A percentile compares a stretch with the other conserved stretches of the same genome.
Conservation (phyloP, 2,113 vertebrate species). For the Hystrix brachyura region DNA sequence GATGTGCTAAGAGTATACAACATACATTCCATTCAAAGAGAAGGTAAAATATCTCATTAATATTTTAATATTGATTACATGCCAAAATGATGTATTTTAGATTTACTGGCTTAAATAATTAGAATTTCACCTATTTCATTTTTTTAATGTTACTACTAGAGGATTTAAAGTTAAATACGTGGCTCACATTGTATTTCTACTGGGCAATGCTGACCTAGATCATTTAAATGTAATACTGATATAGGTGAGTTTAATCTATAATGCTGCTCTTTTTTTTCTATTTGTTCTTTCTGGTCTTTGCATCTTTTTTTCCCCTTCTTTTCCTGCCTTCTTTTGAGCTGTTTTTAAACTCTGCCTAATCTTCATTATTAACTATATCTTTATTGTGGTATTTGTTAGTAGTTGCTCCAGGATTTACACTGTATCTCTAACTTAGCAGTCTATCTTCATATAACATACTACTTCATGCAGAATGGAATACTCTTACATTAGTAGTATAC, state of each 20-base stretch:
- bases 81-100: conserved; percentile 6
- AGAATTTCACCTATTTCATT: background rate
- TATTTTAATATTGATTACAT: conserved; percentile 29
- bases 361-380: background rate
- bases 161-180: conserved; percentile 5
- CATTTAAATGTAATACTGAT: background rate
- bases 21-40: background rate
- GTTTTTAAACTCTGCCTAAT: background rate
- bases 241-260: background rate
- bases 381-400: background rate
- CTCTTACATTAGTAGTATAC: background rate
- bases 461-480: background rate
- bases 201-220: background rate
- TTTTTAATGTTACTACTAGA: background rate
- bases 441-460: background rate
- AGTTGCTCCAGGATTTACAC: background rate
- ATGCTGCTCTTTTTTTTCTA: background rate
- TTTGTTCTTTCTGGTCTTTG: conserved; percentile 19
- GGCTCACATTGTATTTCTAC: conserved; percentile 4
- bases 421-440: background rate
- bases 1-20: background rate
- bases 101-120: background rate
- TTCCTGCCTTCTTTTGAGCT: background rate
- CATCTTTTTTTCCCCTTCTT: conserved; percentile 2
- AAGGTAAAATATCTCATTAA: background rate